Percentiles rank a stretch among this genome's conserved stretches.
phyloP scores from a whole-genome alignment of 1,140 invertebrate species.

The Neuroterus valhalla region DNA sequence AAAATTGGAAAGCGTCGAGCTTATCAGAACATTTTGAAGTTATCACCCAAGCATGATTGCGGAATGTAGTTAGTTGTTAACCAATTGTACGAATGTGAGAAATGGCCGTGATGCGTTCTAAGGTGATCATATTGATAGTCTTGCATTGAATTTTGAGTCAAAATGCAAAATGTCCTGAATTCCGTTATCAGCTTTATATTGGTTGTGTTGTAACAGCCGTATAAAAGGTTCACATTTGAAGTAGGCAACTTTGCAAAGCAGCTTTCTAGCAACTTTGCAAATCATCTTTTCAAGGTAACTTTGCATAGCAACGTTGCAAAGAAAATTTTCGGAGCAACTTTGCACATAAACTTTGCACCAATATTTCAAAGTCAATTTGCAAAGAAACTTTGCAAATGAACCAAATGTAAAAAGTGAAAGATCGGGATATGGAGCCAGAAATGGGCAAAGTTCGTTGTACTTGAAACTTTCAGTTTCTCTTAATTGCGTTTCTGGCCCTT shows the following conservation, averaged over 20 bases:
- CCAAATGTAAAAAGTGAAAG: not conserved
- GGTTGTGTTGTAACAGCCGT: conserved; percentile 66
- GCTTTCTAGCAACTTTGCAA: no score
- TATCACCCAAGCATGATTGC: no score
- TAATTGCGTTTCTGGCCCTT: not conserved
- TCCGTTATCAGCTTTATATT: conserved; percentile 55
- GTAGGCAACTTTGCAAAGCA: no score
- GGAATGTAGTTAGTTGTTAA: conserved; percentile 46
- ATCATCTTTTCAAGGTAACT: no score
- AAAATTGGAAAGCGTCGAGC: no score
- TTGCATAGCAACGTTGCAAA: no score
- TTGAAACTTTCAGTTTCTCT: not conserved
- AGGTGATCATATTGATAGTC: conserved; percentile 66
- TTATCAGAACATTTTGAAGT: no score
- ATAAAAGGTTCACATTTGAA: not conserved
- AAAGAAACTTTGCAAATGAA: not conserved
- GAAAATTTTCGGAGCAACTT: no score
- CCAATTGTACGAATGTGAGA: conserved; percentile 53
- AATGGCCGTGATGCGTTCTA: conserved; percentile 48
- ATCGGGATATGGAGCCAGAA: not conserved
- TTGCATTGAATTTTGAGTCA: conserved; percentile 62
- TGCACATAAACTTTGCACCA: no score
- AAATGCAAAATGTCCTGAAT: conserved; percentile 30
- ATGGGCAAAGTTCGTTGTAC: not conserved
- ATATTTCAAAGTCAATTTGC: not conserved